Conservation (phyloP, 92 coral and sea anemone species). For the Scolanthus callimorphus region DNA sequence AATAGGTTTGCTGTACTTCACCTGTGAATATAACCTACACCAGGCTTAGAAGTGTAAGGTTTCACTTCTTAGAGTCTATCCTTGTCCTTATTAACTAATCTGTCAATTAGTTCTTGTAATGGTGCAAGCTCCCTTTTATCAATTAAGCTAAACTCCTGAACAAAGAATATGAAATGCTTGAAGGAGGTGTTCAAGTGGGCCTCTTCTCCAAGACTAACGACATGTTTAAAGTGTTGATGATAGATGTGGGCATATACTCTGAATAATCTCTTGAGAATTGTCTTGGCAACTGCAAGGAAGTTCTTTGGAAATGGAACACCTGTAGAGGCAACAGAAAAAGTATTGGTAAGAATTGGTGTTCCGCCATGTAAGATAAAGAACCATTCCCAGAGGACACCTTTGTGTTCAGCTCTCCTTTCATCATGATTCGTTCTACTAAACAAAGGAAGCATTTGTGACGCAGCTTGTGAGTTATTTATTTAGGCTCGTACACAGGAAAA, state of each 20-base stretch:
- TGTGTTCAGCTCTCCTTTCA: too few species aligned
- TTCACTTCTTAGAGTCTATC: conserved; percentile 36
- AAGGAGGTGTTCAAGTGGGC: conserved; percentile 98
- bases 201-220: conserved; percentile 97
- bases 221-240: conserved; percentile 93
- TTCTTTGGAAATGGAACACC: conserved; percentile 99
- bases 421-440: too few species aligned
- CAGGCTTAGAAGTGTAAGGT: too few species aligned
- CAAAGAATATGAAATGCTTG: conserved; percentile 97
- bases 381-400: too few species aligned
- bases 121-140: conserved; percentile 97
- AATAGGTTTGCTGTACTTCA: too few species aligned
- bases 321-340: conserved; percentile 20
- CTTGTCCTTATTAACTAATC: conserved; percentile 91
- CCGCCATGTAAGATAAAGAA: too few species aligned
- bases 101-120: conserved; percentile 94
- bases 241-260: conserved; percentile 98
- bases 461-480: too few species aligned
- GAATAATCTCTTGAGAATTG: conserved; percentile 93
- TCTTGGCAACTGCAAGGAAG: conserved; percentile 93
- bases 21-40: too few species aligned
- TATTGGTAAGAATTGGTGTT: too few species aligned
- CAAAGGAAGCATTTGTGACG: too few species aligned
- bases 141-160: conserved; percentile 95
- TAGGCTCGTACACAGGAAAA: too few species aligned